Evolutionary conservation across 2,888 invertebrate genomes (phyloP).

Genomic region (Tetanocera ferruginea): DNA sequence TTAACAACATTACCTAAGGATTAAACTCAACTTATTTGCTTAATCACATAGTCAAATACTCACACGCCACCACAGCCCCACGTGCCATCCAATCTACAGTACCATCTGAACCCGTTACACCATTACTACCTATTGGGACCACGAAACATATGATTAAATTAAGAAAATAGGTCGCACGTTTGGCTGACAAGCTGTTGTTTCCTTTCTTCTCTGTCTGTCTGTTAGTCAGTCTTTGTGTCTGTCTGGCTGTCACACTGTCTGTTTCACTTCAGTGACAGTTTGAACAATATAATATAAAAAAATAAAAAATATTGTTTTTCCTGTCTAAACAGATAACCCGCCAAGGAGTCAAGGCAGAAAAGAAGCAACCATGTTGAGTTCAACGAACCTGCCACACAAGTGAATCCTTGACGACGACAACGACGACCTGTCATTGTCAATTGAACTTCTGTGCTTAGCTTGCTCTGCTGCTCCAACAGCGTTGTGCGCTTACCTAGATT

Average conservation of each 20-base stretch:
- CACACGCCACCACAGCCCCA: background rate
- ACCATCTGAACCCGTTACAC: no score
- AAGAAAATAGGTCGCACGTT: background rate
- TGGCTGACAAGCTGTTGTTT: no score
- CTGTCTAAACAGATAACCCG: background rate
- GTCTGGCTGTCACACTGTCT: no score
- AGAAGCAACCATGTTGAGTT: background rate
- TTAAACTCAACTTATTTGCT: background rate
- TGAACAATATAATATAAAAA: background rate
- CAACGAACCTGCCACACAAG: background rate
- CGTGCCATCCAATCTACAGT: background rate
- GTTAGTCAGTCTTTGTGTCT: no score
- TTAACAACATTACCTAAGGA: constrained; percentile 27
- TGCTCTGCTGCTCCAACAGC: no score
- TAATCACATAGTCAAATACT: background rate
- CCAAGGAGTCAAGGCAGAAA: background rate
- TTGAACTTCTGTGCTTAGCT: no score
- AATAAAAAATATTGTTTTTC: background rate
- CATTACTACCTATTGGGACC: no score
- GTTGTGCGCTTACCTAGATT: no score
- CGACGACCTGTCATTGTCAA: no score
- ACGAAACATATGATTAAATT: background rate
- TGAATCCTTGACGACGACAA: background rate
- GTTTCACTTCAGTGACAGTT: background rate
- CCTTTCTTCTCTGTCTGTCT: no score